Percentiles rank a stretch among this genome's conserved stretches.
Conservation (phyloP, 2,113 vertebrate genomes). For the Myanophis thanlyinensis region DNA sequence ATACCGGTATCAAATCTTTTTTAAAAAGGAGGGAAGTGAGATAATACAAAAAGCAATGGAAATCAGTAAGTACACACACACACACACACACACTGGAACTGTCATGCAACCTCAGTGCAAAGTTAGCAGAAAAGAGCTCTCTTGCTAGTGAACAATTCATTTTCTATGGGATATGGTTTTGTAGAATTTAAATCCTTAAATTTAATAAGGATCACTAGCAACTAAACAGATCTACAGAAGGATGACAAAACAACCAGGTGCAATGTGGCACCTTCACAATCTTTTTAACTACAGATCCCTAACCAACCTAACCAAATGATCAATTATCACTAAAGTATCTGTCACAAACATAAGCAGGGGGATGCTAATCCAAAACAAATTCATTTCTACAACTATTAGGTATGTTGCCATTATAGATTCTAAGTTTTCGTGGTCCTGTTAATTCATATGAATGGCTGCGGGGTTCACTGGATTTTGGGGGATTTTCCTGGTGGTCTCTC, state of each 20-base stretch:
- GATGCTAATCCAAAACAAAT: neutral
- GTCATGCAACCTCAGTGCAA: neutral
- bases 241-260: neutral
- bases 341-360: neutral
- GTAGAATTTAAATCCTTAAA: neutral
- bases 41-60: slow-evolving; percentile 1
- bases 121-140: neutral
- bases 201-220: neutral
- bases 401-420: neutral
- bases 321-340: neutral
- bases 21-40: neutral
- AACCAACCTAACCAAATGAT: neutral
- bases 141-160: neutral
- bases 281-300: neutral
- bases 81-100: no score
- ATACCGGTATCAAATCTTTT: neutral
- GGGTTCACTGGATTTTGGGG: no score
- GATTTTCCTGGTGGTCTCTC: no score
- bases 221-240: neutral
- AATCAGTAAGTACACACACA: neutral
- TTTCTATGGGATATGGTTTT: neutral
- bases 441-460: neutral
- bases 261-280: neutral
- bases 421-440: neutral
- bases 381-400: neutral